A percentile compares a stretch with the other conserved stretches of the same genome.
phyloP scores from a whole-genome alignment of 37 sponge, comb jelly and placozoan genomes.

The Aplysina aerophoba region DNA sequence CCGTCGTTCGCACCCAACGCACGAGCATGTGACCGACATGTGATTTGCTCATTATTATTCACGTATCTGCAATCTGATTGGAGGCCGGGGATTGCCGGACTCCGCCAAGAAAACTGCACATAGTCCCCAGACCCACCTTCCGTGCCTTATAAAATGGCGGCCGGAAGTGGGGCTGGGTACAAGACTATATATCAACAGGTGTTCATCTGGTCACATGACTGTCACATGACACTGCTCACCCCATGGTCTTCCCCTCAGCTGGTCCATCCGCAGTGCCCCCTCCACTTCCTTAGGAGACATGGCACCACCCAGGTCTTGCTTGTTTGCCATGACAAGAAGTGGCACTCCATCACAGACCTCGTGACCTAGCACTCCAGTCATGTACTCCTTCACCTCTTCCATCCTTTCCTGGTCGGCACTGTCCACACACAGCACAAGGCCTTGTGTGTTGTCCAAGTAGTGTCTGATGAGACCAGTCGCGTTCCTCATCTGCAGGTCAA shows the following conservation, averaged over 20 bases:
- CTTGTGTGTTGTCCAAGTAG: background rate
- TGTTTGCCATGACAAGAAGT: conserved; percentile 23
- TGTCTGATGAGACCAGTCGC: no score
- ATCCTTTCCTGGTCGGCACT: conserved; percentile 12
- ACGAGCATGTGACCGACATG: no score
- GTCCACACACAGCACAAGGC: conserved; percentile 22
- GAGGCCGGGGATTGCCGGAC: background rate
- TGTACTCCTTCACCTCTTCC: conserved; percentile 15
- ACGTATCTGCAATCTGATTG: background rate
- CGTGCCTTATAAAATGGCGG: no score
- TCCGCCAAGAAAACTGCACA: no score
- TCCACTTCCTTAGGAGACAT: conserved; percentile 10
- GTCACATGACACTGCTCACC: background rate
- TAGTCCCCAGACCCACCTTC: no score
- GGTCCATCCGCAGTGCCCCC: background rate
- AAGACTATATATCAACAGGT: no score
- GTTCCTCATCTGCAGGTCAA: no score
- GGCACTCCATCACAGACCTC: background rate
- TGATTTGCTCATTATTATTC: no score
- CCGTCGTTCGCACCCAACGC: no score
- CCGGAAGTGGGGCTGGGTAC: no score
- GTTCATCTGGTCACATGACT: no score
- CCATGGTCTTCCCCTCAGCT: conserved; percentile 17
- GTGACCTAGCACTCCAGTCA: background rate
- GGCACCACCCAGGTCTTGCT: conserved; percentile 5